Conservation (phyloP, 2,113 vertebrate species). For the Megalops atlanticus region DNA sequence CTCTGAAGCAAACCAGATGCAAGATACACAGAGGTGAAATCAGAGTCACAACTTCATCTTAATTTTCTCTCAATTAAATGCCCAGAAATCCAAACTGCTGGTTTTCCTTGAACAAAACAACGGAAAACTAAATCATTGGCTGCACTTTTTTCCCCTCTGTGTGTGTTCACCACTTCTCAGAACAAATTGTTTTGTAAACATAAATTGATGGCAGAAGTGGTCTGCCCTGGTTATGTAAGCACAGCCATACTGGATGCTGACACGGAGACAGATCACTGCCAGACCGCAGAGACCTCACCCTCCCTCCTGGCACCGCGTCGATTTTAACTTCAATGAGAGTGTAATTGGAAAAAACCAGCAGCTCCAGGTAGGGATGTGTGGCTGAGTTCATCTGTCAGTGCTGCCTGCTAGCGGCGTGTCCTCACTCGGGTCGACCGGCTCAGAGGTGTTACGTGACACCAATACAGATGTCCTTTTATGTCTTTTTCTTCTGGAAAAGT, state of each 20-base stretch:
- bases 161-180: background rate
- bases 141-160: background rate
- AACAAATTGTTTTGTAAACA: slow-evolving; percentile 1
- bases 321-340: background rate
- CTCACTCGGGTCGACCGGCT: background rate
- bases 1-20: background rate
- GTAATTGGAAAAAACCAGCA: background rate
- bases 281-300: background rate
- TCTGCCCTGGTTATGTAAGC: background rate
- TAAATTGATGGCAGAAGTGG: slow-evolving; percentile 5
- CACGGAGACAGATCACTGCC: background rate
- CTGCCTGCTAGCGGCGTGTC: background rate
- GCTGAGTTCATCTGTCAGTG: background rate
- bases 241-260: background rate
- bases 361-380: background rate
- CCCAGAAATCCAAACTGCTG: background rate
- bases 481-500: background rate
- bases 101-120: background rate
- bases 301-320: background rate
- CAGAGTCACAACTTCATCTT: background rate
- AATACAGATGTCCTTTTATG: background rate
- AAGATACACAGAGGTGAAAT: background rate
- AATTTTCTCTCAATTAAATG: background rate
- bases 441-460: background rate
- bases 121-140: background rate